phyloP scores from a whole-genome alignment of 2,888 invertebrate genomes.

The Eretmocerus hayati region DNA sequence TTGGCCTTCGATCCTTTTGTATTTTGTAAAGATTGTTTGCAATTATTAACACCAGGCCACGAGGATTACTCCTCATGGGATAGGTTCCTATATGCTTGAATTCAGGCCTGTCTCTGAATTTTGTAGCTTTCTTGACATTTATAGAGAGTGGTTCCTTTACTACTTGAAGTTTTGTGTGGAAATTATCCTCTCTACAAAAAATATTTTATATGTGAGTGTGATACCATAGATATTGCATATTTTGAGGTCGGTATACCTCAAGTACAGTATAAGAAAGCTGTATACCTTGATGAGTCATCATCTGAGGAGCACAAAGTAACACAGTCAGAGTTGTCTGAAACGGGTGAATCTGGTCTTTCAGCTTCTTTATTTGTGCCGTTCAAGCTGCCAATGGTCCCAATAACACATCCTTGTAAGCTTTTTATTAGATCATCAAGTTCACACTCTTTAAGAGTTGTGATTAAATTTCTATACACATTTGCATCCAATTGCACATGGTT shows the following conservation, averaged over 20 bases:
- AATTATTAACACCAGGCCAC: constrained; percentile 40
- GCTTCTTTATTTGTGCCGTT: no score
- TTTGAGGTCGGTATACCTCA: background rate
- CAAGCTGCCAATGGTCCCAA: background rate
- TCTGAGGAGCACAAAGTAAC: constrained; percentile 15
- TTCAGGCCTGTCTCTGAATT: constrained; percentile 31
- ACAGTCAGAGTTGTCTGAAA: constrained; percentile 19
- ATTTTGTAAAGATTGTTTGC: constrained; percentile 32
- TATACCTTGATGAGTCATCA: constrained; percentile 18
- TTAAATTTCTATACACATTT: constrained; percentile 11
- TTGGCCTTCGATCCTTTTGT: constrained; percentile 17
- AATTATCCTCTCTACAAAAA: constrained; percentile 23
- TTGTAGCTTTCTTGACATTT: constrained; percentile 33
- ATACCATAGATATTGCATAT: background rate
- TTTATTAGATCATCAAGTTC: constrained; percentile 17
- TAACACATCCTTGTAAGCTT: constrained; percentile 14
- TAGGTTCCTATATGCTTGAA: constrained; percentile 29
- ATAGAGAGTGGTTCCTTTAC: constrained; percentile 30
- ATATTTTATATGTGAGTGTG: background rate
- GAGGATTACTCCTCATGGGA: constrained; percentile 40
- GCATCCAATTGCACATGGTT: constrained; percentile 10
- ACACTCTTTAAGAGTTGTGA: constrained; percentile 13
- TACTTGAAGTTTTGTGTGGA: constrained; percentile 23
- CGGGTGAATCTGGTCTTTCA: constrained; percentile 13
- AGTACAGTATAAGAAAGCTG: background rate